Evolutionary conservation across 2,797 vertebrate genomes (phyloP).

Genomic region (Channa striata): DNA sequence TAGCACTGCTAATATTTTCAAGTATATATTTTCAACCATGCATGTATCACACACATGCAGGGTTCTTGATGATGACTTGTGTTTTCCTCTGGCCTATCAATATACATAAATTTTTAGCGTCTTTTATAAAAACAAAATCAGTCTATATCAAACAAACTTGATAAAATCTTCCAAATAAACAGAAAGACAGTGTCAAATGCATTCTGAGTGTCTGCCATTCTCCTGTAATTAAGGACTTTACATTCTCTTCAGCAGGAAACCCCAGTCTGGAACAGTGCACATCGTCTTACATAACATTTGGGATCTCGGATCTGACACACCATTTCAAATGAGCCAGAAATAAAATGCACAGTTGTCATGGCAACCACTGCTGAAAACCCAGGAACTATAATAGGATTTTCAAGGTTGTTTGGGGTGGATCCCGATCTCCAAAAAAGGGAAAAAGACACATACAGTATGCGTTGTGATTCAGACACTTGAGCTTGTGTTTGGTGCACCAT

Average conservation of each 20-base stretch:
- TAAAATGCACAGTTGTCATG: slow-evolving; percentile 85
- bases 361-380: slow-evolving; percentile 80
- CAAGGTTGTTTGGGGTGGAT: slow-evolving; percentile 77
- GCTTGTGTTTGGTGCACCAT: slow-evolving; percentile 6
- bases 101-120: slow-evolving; percentile 19
- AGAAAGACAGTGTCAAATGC: slow-evolving; percentile 19
- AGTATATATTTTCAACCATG: no score
- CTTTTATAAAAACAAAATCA: slow-evolving; percentile 33
- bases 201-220: slow-evolving; percentile 46
- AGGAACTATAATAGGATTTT: slow-evolving; percentile 79
- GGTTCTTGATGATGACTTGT: neutral
- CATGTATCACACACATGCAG: neutral
- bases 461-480: slow-evolving; percentile 36
- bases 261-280: slow-evolving; percentile 78
- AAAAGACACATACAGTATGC: slow-evolving; percentile 43
- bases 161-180: slow-evolving; percentile 50
- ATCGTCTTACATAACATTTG: slow-evolving; percentile 81
- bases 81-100: neutral
- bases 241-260: slow-evolving; percentile 80
- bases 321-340: slow-evolving; percentile 82
- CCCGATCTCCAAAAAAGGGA: slow-evolving; percentile 35
- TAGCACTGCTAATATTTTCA: no score
- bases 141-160: slow-evolving; percentile 18
- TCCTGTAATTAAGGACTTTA: slow-evolving; percentile 73
- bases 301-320: slow-evolving; percentile 79